Percentiles rank a stretch among this genome's conserved stretches.
Conservation (phyloP, 2,888 invertebrate species). For the Apodemia hepburni region DNA sequence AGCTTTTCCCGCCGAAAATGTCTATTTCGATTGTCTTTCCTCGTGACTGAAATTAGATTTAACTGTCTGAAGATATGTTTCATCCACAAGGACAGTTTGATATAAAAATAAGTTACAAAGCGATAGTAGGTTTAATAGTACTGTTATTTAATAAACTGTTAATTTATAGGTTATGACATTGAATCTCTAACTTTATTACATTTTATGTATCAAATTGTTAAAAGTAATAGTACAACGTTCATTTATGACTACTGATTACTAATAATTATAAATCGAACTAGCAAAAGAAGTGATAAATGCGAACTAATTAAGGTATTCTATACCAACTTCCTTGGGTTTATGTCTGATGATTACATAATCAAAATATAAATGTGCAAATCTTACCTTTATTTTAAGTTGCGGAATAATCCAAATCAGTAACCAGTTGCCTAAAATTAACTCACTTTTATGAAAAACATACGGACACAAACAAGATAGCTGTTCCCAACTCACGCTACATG, state of each 20-base stretch:
- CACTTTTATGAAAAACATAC: slow-evolving; percentile 28
- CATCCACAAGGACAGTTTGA: background rate
- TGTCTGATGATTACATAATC: slow-evolving; percentile 58
- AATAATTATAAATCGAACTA: background rate
- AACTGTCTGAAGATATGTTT: background rate
- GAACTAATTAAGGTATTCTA: background rate
- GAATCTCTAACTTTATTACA: background rate
- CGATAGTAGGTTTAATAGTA: background rate
- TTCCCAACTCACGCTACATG: slow-evolving; percentile 41
- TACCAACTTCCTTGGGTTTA: background rate
- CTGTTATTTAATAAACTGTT: background rate
- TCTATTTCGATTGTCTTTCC: background rate
- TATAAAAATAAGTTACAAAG: background rate
- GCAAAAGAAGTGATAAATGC: background rate
- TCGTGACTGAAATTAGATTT: background rate
- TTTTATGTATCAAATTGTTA: background rate
- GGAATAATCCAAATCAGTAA: background rate
- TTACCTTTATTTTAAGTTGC: slow-evolving; percentile 44
- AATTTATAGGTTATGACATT: slow-evolving; percentile 10
- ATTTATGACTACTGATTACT: background rate
- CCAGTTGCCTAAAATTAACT: background rate
- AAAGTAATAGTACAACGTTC: background rate
- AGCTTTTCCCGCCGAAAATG: slow-evolving; percentile 46
- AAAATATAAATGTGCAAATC: slow-evolving; percentile 36
- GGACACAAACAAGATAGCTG: slow-evolving; percentile 55